Base-by-base conservation (phyloP, 1,140 invertebrate genomes). In the Popillia japonica region DNA sequence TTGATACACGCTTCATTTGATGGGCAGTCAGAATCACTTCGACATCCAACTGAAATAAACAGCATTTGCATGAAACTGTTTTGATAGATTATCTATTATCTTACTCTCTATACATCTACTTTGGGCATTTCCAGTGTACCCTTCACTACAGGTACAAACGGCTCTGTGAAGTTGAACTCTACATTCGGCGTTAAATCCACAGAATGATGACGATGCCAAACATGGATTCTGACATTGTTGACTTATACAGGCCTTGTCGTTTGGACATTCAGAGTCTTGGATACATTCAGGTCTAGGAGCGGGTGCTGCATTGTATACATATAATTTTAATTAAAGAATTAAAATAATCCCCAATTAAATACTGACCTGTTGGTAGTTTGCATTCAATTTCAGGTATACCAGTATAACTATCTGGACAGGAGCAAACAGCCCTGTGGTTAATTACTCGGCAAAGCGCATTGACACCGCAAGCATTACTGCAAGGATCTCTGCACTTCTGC, bases 381-480 rank as follows among this genome's bases (percentile, higher is more conserved):
- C 95, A 97, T 78, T 94, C 90, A 9, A 94, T 90, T 79, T 92
- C 91, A 0, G 96, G 90, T 79, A 94, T 92, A n/a, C 96, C 96
- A 41, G 91, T 90, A 83, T 93, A 96, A 23, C 92, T 93, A 10
- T 88, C 83, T n/a, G 94, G 93, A 84, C 94, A 96, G 0, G 92
- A 92, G 83, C 96, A 97, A 10, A 94, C 86, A 0, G 94, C 91
- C 78, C 92, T 92, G 83, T 97, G 96, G 83, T 96, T 94, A 7
- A 95, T 90, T 14, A 92, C 92, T 77, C 92, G 91, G 83, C 96
- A 98, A 14, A 96, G 87, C 4, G 96, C 94, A 85, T 97, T 97
- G 0, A 96, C 83, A 55, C 96, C 95, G 83, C 95, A 96, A 48
- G 93, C 90, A 80, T 92, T 93, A 59, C 92, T 88, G 81, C 95